Evolutionary conservation across 2,888 invertebrate genomes (phyloP).

Genomic region (Isotomurus palustris): DNA sequence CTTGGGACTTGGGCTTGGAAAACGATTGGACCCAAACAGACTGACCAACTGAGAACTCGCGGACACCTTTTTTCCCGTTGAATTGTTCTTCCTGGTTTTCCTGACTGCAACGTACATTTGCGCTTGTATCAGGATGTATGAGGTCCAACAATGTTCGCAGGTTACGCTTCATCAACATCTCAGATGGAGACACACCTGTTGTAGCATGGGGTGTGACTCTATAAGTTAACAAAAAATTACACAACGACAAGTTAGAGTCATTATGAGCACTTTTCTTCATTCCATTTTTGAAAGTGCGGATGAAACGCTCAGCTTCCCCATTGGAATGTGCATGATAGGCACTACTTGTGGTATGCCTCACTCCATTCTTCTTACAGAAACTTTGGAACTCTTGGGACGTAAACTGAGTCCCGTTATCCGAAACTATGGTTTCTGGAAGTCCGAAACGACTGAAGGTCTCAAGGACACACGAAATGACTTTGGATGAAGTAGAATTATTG

Average conservation of each 20-base stretch:
- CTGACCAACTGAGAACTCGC: not conserved
- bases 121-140: not conserved
- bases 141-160: conserved; percentile 7
- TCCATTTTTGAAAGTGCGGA: conserved; percentile 1
- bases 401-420: conserved; percentile 16
- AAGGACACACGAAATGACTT: not conserved
- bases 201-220: conserved; percentile 7
- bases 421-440: conserved; percentile 9
- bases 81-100: not conserved
- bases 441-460: conserved; percentile 11
- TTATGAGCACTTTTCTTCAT: not conserved
- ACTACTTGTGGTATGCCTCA: conserved; percentile 12
- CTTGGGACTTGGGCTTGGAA: not conserved
- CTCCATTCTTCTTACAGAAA: conserved; percentile 15
- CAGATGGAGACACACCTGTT: conserved; percentile 12
- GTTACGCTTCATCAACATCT: not conserved
- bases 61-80: not conserved
- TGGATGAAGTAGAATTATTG: conserved; percentile 7
- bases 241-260: not conserved
- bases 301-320: conserved; percentile 18
- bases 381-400: conserved; percentile 12
- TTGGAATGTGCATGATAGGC: conserved; percentile 19
- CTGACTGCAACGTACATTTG: not conserved
- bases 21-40: conserved; percentile 11
- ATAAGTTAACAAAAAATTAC: conserved; percentile 4